Evolutionary conservation across 2,888 invertebrate genomes (phyloP).

Genomic region (Lepidocyrtoides sp.): DNA sequence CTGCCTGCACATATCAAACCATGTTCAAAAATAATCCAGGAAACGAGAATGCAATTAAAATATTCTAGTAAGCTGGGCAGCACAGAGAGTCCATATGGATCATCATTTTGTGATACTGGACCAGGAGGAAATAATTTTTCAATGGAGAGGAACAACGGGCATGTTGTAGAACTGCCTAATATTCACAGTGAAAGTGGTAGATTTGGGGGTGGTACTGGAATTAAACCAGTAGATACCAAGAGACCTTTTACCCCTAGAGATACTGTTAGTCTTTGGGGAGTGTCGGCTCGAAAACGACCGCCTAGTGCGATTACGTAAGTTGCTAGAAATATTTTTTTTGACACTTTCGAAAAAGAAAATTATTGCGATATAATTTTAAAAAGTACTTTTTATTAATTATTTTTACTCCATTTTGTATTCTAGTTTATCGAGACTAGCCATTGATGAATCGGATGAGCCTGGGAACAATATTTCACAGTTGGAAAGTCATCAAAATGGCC

Average conservation of each 20-base stretch:
- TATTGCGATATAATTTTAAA: too few relatives aligned
- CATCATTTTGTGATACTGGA: background rate
- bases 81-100: constrained; percentile 47
- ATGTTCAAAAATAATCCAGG: constrained; percentile 84
- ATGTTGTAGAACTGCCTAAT: constrained; percentile 61
- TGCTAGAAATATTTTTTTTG: too few relatives aligned
- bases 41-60: constrained; percentile 81
- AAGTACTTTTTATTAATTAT: background rate
- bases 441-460: constrained; percentile 79
- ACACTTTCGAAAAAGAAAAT: too few relatives aligned
- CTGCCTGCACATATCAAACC: constrained; percentile 83
- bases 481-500: background rate
- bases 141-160: constrained; percentile 12
- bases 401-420: too few relatives aligned
- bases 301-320: constrained; percentile 84
- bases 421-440: constrained; percentile 81
- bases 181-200: constrained; percentile 57
- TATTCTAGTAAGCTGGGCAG: constrained; percentile 71
- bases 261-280: constrained; percentile 83
- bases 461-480: background rate
- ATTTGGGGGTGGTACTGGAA: constrained; percentile 65
- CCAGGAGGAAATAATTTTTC: constrained; percentile 25
- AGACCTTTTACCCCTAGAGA: constrained; percentile 84
- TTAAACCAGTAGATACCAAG: constrained; percentile 84
- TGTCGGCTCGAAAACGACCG: constrained; percentile 82